Evolutionary conservation across 1,140 invertebrate species (phyloP), one percentile per base, ranked within the genome.

Genomic region (Tetragonula clypearis): DNA sequence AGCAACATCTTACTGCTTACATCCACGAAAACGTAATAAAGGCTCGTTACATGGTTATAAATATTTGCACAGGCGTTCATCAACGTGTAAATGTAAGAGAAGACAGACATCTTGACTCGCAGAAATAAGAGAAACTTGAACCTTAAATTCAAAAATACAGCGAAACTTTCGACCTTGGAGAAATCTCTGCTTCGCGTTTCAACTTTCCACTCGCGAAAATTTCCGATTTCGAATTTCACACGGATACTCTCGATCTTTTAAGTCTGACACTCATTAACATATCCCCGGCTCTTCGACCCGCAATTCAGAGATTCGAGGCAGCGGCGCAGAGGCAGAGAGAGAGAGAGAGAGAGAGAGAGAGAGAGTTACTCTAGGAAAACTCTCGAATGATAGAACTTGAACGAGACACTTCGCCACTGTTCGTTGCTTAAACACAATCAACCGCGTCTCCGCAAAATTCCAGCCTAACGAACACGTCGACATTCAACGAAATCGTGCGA

Each of bases 351-450:
- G 35, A 41, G 35, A 41, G 41, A 41, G 41, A 49, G 41, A 49
- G 41, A 9, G 23, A 62, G n/a, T 62, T 62, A 23, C 58, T 19
- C 4, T 21, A 6, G 41, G n/a, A 53, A 53, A 79, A 68, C 21
- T 23, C 26, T 26, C 41, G 14, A 26, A 12, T 23, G 53, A 79
- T 23, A 68, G 26, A 53, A 17, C 62, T 35, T 23, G 26, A 66
- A 21, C n/a, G 49, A 21, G 26, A 35, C 66, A 55, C 60, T 79
- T 66, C 19, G 8, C 19, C 3, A 55, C 26, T 53, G n/a, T 68
- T 68, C 49, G 62, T 79, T 79, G 49, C 77, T 66, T 17, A 68
- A 79, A 26, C 77, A 30, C 49, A 30, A 79, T 55, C 62, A 41
- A 79, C 41, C n/a, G 77, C n/a, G 26, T 35, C 26, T 30, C 41